A percentile compares a stretch with the other conserved stretches of the same genome.
These are phyloP conservation scores for Rotaria socialis DNA, from an alignment of 2,888 invertebrate species.

Conservation along the genomic window DNA sequence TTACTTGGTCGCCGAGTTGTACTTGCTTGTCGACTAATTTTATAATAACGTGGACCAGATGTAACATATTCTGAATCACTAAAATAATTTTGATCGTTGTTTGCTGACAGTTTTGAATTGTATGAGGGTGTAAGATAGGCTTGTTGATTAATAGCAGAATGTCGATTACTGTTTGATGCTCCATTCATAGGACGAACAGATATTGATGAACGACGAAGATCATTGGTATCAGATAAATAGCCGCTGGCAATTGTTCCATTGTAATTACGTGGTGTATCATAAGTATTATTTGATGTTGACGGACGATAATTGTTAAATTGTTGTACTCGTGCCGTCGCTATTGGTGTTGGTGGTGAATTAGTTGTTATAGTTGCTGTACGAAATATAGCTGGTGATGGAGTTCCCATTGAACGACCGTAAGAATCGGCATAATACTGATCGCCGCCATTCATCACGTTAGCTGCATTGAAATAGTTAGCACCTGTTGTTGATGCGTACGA, in stretches of 20 bases:
- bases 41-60: slow-evolving; percentile 33
- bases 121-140: not conserved
- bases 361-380: slow-evolving; percentile 11
- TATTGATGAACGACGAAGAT: not conserved
- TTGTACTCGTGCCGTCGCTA: not conserved
- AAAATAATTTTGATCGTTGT: not conserved
- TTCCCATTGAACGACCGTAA: not conserved
- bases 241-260: not conserved
- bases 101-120: not conserved
- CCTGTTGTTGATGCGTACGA: not conserved
- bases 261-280: not conserved
- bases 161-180: not conserved
- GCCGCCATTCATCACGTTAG: not conserved
- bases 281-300: slow-evolving; percentile 4
- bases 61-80: slow-evolving; percentile 26
- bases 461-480: not conserved
- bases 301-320: not conserved
- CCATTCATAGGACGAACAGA: not conserved
- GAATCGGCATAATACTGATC: not conserved
- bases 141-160: not conserved
- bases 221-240: not conserved
- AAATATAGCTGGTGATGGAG: slow-evolving; percentile 2
- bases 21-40: slow-evolving; percentile 20
- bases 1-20: not conserved
- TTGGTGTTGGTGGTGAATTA: not conserved